phyloP scores from a whole-genome alignment of 1,140 invertebrate species.

The Archivesica marissinica region DNA sequence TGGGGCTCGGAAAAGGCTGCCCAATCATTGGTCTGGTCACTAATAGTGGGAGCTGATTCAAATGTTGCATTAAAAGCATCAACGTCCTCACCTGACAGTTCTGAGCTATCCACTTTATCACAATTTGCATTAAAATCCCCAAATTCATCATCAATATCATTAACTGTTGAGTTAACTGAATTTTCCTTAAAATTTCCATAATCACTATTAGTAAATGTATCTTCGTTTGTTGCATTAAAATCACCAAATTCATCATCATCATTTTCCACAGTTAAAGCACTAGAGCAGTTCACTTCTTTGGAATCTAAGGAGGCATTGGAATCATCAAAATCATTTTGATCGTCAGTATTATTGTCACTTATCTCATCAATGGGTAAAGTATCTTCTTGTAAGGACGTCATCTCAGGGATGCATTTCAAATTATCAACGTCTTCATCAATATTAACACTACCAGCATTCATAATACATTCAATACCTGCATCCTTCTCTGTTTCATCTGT shows the following conservation, averaged over 20 bases:
- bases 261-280: conserved; percentile 41
- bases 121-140: conserved; percentile 30
- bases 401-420: not conserved
- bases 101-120: not conserved
- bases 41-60: not conserved
- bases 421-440: not conserved
- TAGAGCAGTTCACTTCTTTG: conserved; percentile 49
- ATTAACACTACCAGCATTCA: not conserved
- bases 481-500: not conserved
- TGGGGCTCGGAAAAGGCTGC: conserved; percentile 49
- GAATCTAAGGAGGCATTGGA: not conserved
- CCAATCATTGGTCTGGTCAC: conserved; percentile 49
- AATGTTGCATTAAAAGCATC: conserved; percentile 56
- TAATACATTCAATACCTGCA: not conserved
- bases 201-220: not conserved
- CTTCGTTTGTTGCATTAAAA: conserved; percentile 11
- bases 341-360: not conserved
- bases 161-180: not conserved
- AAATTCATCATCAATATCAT: not conserved
- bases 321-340: conserved; percentile 28
- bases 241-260: conserved; percentile 55
- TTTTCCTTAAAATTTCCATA: not conserved
- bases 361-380: not conserved
- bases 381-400: not conserved
- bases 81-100: conserved; percentile 43